Evolutionary conservation across 1,140 invertebrate species (phyloP).

Genomic region (Calephelis virginiensis): DNA sequence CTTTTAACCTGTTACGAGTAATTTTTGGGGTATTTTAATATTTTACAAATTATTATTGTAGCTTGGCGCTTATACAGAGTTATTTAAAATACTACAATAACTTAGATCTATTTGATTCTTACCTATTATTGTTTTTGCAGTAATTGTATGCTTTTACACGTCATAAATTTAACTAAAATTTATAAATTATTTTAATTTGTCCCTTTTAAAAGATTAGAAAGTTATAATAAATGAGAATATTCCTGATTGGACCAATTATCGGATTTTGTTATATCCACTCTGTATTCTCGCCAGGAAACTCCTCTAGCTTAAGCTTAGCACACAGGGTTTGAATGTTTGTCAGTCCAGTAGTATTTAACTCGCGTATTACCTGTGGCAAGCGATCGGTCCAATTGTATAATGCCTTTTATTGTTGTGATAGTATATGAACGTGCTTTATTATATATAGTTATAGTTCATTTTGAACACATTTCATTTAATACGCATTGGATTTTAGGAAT

Average conservation of each 20-base stretch:
- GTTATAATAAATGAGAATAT: too few relatives aligned
- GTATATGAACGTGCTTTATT: constrained; percentile 45
- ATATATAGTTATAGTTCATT: constrained; percentile 27
- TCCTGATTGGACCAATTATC: not conserved
- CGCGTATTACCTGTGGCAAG: constrained; percentile 50
- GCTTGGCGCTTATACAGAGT: too few relatives aligned
- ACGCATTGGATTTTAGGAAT: not conserved
- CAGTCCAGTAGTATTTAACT: not conserved
- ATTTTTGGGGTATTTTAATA: too few relatives aligned
- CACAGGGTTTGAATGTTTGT: constrained; percentile 12
- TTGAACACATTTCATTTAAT: not conserved
- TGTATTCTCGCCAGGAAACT: not conserved
- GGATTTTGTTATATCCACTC: not conserved
- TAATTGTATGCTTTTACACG: too few relatives aligned
- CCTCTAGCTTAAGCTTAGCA: constrained; percentile 18
- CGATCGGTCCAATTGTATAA: constrained; percentile 64
- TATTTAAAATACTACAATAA: too few relatives aligned
- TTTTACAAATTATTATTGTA: too few relatives aligned
- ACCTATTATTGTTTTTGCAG: too few relatives aligned
- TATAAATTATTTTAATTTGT: too few relatives aligned
- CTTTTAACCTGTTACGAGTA: too few relatives aligned
- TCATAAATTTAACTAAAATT: too few relatives aligned
- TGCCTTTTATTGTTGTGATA: constrained; percentile 76
- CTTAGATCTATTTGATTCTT: too few relatives aligned
- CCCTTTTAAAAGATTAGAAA: too few relatives aligned